phyloP scores from a whole-genome alignment of 1,140 invertebrate genomes.

The Oncopodura yosiiana region DNA sequence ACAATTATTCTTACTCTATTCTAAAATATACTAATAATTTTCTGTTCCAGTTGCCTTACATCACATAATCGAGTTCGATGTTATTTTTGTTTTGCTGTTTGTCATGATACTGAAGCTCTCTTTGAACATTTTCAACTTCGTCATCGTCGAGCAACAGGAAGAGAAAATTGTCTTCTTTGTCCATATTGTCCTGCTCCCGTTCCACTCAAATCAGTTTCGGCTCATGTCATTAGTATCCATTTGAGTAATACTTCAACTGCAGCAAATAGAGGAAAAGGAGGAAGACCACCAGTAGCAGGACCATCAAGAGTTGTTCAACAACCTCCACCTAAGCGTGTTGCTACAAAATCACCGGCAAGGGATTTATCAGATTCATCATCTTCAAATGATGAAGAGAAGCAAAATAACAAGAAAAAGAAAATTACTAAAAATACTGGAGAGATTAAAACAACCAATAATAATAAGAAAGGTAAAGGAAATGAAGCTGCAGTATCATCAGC shows the following conservation, averaged over 20 bases:
- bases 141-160: constrained; percentile 10
- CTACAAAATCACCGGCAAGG: too few species aligned
- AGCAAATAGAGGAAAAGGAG: too few species aligned
- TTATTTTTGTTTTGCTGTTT: constrained; percentile 18
- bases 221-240: constrained; percentile 17
- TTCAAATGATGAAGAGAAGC: too few species aligned
- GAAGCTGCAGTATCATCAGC: too few species aligned
- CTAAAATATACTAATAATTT: background rate
- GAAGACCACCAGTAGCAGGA: background rate
- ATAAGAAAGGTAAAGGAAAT: too few species aligned
- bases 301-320: background rate
- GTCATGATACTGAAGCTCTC: constrained; percentile 9
- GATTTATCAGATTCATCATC: too few species aligned
- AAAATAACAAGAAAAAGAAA: too few species aligned
- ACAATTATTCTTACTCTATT: too few species aligned
- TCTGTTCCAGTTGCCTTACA: background rate
- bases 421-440: too few species aligned
- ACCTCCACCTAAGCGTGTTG: too few species aligned
- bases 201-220: constrained; percentile 14
- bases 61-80: background rate
- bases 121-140: constrained; percentile 12
- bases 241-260: too few species aligned
- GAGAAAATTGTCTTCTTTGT: constrained; percentile 13
- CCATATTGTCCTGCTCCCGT: constrained; percentile 4
- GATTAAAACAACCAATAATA: too few species aligned